phyloP scores from a whole-genome alignment of 2,113 vertebrate species.

The Anas platyrhynchos region DNA sequence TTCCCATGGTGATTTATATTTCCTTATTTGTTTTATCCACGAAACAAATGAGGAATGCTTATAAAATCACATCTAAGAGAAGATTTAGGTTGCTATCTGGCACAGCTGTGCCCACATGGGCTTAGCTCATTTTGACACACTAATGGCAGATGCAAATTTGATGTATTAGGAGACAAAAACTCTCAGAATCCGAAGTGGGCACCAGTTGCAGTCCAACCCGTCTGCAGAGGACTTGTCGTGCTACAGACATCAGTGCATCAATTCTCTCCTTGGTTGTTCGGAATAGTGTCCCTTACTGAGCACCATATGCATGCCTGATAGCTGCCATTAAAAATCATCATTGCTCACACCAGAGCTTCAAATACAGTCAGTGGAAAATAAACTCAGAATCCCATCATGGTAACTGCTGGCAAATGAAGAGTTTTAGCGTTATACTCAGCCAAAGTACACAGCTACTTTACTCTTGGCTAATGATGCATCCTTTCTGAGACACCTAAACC shows the following conservation, averaged over 20 bases:
- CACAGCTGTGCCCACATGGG: neutral
- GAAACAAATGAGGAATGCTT: neutral
- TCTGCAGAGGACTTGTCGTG: slow-evolving; percentile 9
- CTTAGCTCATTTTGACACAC: neutral
- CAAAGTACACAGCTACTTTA: slow-evolving; percentile 66
- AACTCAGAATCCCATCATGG: slow-evolving; percentile 49
- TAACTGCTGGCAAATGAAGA: slow-evolving; percentile 56
- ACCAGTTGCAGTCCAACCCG: neutral
- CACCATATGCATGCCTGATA: slow-evolving; percentile 64
- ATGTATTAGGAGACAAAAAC: neutral
- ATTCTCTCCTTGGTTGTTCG: slow-evolving; percentile 43
- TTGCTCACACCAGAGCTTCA: slow-evolving; percentile 44
- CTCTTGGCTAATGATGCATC: slow-evolving; percentile 26
- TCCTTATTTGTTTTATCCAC: neutral
- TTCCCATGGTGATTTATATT: neutral
- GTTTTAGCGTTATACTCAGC: slow-evolving; percentile 43
- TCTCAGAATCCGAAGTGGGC: neutral
- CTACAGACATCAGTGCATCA: slow-evolving; percentile 42
- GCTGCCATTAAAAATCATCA: slow-evolving; percentile 71
- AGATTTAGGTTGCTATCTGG: neutral
- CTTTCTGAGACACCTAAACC: slow-evolving; percentile 51
- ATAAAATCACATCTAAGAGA: neutral
- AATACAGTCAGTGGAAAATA: slow-evolving; percentile 55
- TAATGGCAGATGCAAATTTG: neutral
- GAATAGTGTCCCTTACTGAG: slow-evolving; percentile 2